Evolutionary conservation across 2,113 vertebrate genomes (phyloP).

Genomic region (Pipra filicauda): DNA sequence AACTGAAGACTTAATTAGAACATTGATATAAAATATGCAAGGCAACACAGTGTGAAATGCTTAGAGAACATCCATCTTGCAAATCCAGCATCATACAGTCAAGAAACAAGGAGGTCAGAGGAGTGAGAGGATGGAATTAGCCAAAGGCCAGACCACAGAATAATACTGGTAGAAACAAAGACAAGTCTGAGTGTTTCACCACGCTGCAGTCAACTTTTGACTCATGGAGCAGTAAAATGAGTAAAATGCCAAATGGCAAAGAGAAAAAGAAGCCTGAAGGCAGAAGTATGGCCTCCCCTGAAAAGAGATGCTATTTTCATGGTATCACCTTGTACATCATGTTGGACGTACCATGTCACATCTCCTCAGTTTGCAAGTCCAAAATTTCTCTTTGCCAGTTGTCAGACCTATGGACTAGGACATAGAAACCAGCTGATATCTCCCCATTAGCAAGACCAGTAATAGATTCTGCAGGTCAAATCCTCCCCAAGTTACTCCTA

Average conservation of each 20-base stretch:
- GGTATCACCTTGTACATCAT: not conserved
- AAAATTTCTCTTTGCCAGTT: not conserved
- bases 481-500: not conserved
- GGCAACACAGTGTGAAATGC: not conserved
- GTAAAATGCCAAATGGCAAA: not conserved
- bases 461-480: not conserved
- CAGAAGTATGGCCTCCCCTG: not conserved
- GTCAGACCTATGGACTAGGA: not conserved
- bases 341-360: rapidly evolving
- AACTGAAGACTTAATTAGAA: not conserved
- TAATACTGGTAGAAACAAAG: not conserved
- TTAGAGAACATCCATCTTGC: not conserved
- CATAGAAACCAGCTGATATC: not conserved
- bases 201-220: not conserved
- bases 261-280: not conserved
- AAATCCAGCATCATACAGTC: not conserved
- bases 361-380: not conserved
- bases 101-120: not conserved
- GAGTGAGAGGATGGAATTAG: not conserved
- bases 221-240: not conserved
- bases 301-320: not conserved
- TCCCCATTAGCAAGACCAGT: not conserved
- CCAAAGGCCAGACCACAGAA: not conserved
- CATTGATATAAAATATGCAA: not conserved
- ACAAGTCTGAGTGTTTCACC: not conserved